phyloP scores from a whole-genome alignment of 2,888 invertebrate species.

The Rutpela maculata region DNA sequence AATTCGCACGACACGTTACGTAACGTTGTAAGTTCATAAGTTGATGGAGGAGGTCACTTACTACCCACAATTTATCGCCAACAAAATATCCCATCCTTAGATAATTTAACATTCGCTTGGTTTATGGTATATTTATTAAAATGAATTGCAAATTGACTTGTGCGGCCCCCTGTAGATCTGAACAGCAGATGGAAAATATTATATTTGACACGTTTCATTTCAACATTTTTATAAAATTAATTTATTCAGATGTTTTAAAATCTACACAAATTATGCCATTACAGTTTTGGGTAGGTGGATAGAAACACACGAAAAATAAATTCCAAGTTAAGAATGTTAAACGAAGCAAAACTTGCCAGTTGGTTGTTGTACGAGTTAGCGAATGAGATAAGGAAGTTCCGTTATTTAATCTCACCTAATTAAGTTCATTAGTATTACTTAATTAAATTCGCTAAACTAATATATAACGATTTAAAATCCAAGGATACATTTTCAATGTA shows the following conservation, averaged over 20 bases:
- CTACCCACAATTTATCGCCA: background rate
- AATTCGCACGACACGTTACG: background rate
- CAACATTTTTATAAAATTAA: background rate
- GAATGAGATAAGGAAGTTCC: background rate
- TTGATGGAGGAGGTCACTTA: background rate
- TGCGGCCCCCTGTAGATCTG: background rate
- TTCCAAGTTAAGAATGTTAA: background rate
- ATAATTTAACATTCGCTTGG: background rate
- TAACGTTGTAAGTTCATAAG: background rate
- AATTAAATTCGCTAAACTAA: background rate
- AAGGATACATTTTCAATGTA: background rate
- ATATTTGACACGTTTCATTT: background rate
- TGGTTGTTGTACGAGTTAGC: background rate
- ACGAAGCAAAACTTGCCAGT: background rate
- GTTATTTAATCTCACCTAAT: background rate
- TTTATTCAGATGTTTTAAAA: background rate
- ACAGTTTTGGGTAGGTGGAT: background rate
- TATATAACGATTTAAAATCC: background rate
- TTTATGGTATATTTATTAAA: background rate
- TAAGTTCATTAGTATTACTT: background rate
- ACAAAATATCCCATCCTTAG: background rate
- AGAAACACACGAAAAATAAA: background rate
- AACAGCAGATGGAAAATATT: background rate
- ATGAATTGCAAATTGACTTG: background rate
- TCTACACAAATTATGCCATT: background rate